These are phyloP conservation scores for Eumerus sabulonum DNA, from an alignment of 2,888 invertebrate species.

Conservation along the genomic window DNA sequence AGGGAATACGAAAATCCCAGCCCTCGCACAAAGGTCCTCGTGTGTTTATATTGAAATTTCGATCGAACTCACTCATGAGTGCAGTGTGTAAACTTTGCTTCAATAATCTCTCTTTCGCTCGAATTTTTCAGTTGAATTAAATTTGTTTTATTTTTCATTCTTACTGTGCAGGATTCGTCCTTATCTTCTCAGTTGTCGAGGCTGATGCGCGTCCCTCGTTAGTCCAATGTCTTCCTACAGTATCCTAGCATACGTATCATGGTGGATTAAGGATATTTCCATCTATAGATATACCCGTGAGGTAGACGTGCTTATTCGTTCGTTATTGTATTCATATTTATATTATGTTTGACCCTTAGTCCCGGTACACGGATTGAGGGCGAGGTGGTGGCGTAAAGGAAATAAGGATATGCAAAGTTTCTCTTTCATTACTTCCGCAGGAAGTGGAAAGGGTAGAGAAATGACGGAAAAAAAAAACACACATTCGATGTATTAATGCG, in stretches of 20 bases:
- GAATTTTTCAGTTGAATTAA: conserved; percentile 34
- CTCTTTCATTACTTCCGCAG: conserved; percentile 26
- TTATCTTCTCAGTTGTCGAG: not conserved
- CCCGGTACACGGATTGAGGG: not conserved
- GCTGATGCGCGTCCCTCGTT: not conserved
- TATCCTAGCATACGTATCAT: conserved; percentile 3
- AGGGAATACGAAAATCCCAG: too few species aligned
- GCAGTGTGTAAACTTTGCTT: conserved; percentile 33
- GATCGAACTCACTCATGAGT: conserved; percentile 12
- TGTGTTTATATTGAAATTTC: conserved; percentile 1
- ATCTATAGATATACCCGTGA: not conserved
- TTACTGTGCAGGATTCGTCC: not conserved
- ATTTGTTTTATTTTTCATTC: conserved; percentile 1
- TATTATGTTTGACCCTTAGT: not conserved
- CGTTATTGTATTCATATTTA: conserved; percentile 34
- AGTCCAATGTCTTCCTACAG: not conserved
- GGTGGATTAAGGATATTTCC: conserved; percentile 26
- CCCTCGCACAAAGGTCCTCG: too few species aligned
- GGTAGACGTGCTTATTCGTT: not conserved
- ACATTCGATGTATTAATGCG: conserved; percentile 29
- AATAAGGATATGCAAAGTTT: not conserved
- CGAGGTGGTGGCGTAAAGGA: too few species aligned
- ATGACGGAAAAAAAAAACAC: conserved; percentile 9
- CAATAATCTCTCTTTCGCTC: conserved; percentile 18
- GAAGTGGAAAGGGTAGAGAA: conserved; percentile 4